Evolutionary conservation across 2,113 vertebrate genomes (phyloP).

Genomic region (Uria lomvia): DNA sequence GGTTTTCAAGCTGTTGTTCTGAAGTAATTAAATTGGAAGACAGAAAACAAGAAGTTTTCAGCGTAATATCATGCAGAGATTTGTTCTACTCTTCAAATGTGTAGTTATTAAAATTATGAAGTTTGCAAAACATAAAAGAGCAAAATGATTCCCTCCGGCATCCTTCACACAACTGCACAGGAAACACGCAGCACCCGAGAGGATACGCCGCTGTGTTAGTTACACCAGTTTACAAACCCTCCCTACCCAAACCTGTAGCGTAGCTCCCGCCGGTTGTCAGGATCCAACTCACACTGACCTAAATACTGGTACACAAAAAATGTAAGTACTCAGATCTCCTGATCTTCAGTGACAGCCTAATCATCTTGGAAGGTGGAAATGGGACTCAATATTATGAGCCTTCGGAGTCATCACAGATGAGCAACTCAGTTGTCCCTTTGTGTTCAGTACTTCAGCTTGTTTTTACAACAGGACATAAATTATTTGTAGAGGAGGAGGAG

Average conservation of each 20-base stretch:
- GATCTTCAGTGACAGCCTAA: neutral
- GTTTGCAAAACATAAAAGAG: neutral
- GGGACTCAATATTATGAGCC: neutral
- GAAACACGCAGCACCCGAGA: neutral
- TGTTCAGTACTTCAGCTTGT: neutral
- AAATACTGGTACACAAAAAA: neutral
- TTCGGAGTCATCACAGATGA: neutral
- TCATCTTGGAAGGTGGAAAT: rapidly evolving
- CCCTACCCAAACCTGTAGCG: neutral
- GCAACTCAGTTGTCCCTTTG: neutral
- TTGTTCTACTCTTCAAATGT: neutral
- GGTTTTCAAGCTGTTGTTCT: neutral
- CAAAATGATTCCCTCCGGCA: neutral
- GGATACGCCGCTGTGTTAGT: rapidly evolving
- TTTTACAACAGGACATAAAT: neutral
- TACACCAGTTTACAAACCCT: neutral
- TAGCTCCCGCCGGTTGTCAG: neutral
- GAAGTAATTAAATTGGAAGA: neutral
- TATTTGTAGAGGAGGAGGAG: neutral
- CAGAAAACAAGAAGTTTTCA: neutral
- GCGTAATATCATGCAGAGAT: neutral
- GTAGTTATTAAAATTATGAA: neutral
- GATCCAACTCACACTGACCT: neutral
- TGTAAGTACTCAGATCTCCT: neutral
- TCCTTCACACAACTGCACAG: neutral